These are phyloP conservation scores for Cossypha dichroa DNA, from an alignment of 2,797 vertebrate genomes.

Conservation along the genomic window DNA sequence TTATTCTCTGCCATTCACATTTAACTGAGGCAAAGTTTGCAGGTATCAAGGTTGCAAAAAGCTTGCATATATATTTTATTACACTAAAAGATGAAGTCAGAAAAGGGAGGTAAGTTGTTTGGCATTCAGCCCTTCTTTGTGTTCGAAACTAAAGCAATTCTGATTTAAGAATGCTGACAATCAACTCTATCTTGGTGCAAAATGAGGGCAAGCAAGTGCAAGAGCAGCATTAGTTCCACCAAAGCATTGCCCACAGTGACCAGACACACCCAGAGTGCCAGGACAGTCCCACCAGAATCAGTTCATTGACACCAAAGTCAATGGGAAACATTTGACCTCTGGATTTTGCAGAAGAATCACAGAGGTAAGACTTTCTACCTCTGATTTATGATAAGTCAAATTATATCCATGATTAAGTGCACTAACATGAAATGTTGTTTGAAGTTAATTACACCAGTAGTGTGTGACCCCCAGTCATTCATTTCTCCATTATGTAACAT, in stretches of 20 bases:
- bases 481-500: background rate
- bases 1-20: background rate
- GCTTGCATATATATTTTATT: background rate
- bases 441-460: background rate
- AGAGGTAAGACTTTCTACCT: background rate
- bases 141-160: background rate
- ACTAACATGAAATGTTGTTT: background rate
- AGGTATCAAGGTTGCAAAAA: background rate
- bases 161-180: background rate
- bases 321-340: background rate
- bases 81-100: background rate
- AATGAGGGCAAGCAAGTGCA: background rate
- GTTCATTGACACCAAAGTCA: background rate
- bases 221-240: background rate
- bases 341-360: background rate
- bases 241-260: background rate
- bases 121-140: background rate
- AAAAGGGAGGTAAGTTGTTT: background rate
- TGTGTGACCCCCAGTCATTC: background rate
- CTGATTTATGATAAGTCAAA: background rate
- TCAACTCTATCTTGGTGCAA: background rate
- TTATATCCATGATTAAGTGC: background rate
- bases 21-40: background rate
- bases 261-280: background rate
- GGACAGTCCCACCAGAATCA: rapidly evolving